Conservation (phyloP, 2,113 vertebrate genomes). For the Alouatta palliata region DNA sequence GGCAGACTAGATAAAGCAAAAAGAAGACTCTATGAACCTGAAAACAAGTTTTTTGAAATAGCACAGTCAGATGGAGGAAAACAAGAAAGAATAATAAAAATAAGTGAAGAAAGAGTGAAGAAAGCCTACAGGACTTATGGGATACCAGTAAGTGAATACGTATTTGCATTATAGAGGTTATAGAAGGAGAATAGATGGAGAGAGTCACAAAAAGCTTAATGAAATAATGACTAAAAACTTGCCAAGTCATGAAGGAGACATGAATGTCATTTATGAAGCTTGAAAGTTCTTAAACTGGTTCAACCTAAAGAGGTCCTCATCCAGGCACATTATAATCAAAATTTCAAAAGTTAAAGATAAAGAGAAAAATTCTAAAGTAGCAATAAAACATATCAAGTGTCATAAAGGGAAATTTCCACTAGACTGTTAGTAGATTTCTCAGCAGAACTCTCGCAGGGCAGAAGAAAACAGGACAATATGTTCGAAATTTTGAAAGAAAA, state of each 20-base stretch:
- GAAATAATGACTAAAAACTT: not conserved
- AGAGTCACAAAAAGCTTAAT: not conserved
- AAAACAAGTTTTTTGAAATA: not conserved
- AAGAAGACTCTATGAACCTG: not conserved
- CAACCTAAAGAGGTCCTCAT: not conserved
- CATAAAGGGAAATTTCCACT: not conserved
- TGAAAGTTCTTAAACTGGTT: not conserved
- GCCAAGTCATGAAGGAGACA: not conserved
- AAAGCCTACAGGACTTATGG: not conserved
- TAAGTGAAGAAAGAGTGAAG: not conserved
- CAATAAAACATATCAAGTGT: not conserved
- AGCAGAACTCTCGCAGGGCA: not conserved
- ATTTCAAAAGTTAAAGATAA: not conserved
- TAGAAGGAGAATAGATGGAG: not conserved
- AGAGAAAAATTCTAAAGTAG: not conserved
- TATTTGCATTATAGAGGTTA: not conserved
- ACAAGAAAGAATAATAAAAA: not conserved
- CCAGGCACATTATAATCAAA: not conserved
- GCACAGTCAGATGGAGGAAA: not conserved
- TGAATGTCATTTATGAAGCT: not conserved
- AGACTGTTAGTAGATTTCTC: not conserved
- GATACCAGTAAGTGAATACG: not conserved
- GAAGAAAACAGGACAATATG: not conserved
- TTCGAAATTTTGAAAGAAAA: not conserved
- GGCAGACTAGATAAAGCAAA: not conserved